phyloP scores from a whole-genome alignment of 2,797 vertebrate species.

The Sandelia bainsii region DNA sequence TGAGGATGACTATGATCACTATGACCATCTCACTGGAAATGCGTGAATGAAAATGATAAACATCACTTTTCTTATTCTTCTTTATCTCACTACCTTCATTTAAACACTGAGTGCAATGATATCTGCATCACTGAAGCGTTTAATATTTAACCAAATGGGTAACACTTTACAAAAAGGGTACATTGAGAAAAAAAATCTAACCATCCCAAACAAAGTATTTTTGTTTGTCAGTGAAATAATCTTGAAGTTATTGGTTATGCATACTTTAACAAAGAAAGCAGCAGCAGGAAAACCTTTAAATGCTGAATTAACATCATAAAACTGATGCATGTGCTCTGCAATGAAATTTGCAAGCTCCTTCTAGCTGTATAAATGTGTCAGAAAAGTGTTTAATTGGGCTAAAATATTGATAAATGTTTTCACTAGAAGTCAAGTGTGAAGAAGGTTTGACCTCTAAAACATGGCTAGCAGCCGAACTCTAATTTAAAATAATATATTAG shows the following conservation, averaged over 20 bases:
- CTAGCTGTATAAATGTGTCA: constrained; percentile 15
- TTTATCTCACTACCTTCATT: constrained; percentile 50
- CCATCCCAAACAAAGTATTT: constrained; percentile 29
- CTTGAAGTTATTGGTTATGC: constrained; percentile 21
- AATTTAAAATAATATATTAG: constrained; percentile 54
- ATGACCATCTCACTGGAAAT: constrained; percentile 19
- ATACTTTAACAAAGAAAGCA: constrained; percentile 34
- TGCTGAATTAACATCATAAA: constrained; percentile 4
- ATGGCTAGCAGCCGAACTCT: constrained; percentile 29
- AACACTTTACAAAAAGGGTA: not conserved
- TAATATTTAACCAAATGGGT: constrained; percentile 25
- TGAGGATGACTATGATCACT: constrained; percentile 1
- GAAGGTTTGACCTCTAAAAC: constrained; percentile 45
- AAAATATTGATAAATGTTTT: constrained; percentile 36
- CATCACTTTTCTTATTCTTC: constrained; percentile 27
- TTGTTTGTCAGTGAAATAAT: constrained; percentile 40
- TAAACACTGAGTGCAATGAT: constrained; percentile 40
- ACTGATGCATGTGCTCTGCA: constrained; percentile 6
- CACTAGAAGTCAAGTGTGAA: constrained; percentile 6
- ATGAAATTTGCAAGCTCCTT: constrained; percentile 11
- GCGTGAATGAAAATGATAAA: constrained; percentile 24
- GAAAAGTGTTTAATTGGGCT: constrained; percentile 21
- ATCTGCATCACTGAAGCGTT: constrained; percentile 24
- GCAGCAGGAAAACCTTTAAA: constrained; percentile 10
- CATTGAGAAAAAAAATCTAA: constrained; percentile 28